These are phyloP conservation scores for Mercenaria mercenaria DNA, from an alignment of 1,140 invertebrate genomes.

Conservation along the genomic window DNA sequence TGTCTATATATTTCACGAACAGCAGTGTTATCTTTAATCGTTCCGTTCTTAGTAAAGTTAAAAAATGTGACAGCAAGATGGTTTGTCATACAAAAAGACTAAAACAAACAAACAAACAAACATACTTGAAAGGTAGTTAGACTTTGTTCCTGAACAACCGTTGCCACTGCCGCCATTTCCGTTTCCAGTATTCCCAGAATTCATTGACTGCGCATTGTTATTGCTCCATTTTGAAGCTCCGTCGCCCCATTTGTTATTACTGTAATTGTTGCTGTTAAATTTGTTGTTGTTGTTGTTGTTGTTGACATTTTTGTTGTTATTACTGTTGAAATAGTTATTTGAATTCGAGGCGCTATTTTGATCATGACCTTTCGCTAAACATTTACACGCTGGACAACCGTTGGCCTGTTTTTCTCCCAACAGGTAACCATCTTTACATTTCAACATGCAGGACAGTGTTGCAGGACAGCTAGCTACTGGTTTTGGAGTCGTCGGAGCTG, in stretches of 20 bases:
- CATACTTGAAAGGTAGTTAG: background rate
- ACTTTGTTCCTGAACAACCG: background rate
- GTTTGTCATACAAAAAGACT: no score
- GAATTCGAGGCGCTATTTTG: no score
- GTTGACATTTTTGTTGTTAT: background rate
- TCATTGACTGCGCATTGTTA: background rate
- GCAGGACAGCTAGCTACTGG: conserved; percentile 1
- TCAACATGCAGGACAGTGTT: conserved; percentile 48
- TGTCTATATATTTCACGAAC: no score
- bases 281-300: background rate
- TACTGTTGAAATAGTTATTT: background rate
- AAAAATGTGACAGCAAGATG: no score
- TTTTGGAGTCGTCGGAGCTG: conserved; percentile 24
- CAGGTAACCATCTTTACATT: conserved; percentile 48
- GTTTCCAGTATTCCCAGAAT: background rate
- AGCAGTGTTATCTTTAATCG: no score
- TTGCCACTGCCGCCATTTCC: background rate
- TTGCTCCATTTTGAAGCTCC: background rate
- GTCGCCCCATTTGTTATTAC: background rate
- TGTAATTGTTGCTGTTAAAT: conserved; percentile 5
- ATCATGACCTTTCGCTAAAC: background rate
- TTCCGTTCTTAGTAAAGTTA: no score
- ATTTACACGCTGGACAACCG: conserved; percentile 49
- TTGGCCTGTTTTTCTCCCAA: conserved; percentile 6
- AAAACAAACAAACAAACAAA: no score